These are phyloP conservation scores for Theropithecus gelada DNA, from an alignment of 2,113 vertebrate species.

Conservation along the genomic window DNA sequence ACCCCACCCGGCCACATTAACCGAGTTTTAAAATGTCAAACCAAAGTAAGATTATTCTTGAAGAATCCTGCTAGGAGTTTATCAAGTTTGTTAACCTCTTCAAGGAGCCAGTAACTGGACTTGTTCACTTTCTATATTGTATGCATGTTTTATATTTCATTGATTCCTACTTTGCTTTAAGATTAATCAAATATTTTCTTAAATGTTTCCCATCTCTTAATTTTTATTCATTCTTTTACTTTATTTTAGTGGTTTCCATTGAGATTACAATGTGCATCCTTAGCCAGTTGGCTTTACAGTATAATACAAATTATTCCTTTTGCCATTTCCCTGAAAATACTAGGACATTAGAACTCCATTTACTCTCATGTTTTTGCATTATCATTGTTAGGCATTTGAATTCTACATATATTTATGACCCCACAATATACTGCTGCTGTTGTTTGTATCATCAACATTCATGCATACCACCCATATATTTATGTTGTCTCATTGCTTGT, in stretches of 20 bases:
- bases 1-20: too few species aligned
- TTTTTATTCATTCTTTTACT: not conserved
- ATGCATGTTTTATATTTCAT: not conserved
- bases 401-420: not conserved
- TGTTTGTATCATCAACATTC: not conserved
- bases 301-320: not conserved
- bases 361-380: not conserved
- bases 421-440: not conserved
- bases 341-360: not conserved
- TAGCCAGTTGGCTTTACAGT: not conserved
- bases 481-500: not conserved
- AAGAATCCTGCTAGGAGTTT: not conserved
- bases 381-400: not conserved
- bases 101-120: not conserved
- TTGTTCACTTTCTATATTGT: not conserved
- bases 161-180: not conserved
- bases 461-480: not conserved
- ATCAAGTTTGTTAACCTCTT: constrained; percentile 12
- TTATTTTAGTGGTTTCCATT: constrained; percentile 4
- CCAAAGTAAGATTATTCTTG: not conserved
- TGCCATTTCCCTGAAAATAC: not conserved
- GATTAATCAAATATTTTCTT: not conserved
- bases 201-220: not conserved
- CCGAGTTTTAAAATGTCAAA: not conserved
- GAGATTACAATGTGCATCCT: not conserved